Evolutionary conservation across 64 coral and sea anemone species (phyloP), one percentile per base, ranked within the genome.

Genomic region (Porites lutea): DNA sequence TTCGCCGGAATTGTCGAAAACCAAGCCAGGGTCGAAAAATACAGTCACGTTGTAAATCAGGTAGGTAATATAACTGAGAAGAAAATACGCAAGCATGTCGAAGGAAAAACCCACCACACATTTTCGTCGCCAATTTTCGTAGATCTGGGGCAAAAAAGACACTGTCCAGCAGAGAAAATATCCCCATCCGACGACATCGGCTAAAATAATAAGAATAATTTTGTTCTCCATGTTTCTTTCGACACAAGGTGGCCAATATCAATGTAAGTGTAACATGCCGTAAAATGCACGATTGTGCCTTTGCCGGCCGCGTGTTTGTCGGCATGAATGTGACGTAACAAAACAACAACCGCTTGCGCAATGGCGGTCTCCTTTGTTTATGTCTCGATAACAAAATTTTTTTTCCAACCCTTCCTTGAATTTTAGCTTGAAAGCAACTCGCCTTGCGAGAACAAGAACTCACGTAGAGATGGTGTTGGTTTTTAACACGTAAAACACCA

Each of bases 151-250:
- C 16, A 87, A 82, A 87, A 97, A 91, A 67, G 88, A 97, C 21
- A 94, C 75, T 44, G 92, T 97, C 95, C 95, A 97, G 13, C 87
- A 82, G 2, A 94, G 20, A 69, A 97, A 97, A 91, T 97, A 97
- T 1, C 95, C 92, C 95, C 95, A 97, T 14, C 95, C 95, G 52
- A 91, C 88, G 1, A 88, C 71, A 82, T 91, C 92, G 23, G 95
- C 95, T 4, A 97, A 5, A 13, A 94, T 61, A 19, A 50, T 23
- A 10, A 97, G 92, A 13, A 82, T 13, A 2, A 19, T 83, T 44
- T 81, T 78, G 9, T 72, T 68, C 16, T 69, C 65, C 95, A 97
- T 97, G 62, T 57, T 65, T 74, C 62, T 14, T 74, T 27, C 5
- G 3, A 46, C 37, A 51, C 49, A 13, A 50, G 4, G 73, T 13